These are phyloP conservation scores for Tetranychus urticae DNA, from an alignment of 1,140 invertebrate genomes.

Conservation along the genomic window DNA sequence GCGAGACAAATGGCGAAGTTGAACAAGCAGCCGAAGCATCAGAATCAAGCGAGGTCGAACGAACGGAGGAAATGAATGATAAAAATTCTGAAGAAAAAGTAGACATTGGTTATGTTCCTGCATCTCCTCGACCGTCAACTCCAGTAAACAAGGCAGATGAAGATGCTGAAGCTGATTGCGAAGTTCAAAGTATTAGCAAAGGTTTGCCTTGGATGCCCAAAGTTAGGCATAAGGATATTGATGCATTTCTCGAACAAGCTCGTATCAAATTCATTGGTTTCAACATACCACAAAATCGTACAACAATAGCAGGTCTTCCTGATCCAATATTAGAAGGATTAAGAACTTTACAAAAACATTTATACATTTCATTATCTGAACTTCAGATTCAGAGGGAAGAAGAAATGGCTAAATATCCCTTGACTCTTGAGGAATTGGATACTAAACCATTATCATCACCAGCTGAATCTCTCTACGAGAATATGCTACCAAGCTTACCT, in stretches of 20 bases:
- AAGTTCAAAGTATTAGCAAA: slow-evolving; percentile 9
- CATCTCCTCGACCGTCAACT: slow-evolving; percentile 13
- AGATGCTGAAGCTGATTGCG: slow-evolving; percentile 17
- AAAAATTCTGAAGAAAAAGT: slow-evolving; percentile 1
- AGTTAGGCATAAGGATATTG: slow-evolving; percentile 77
- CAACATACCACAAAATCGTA: slow-evolving; percentile 39
- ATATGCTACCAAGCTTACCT: slow-evolving; percentile 70
- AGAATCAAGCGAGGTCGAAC: slow-evolving; percentile 5
- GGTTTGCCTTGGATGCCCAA: slow-evolving; percentile 81
- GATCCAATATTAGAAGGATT: slow-evolving; percentile 86
- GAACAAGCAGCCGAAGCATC: slow-evolving; percentile 13
- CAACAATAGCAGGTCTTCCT: slow-evolving; percentile 64
- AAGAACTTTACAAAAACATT: slow-evolving; percentile 50
- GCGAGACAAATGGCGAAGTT: neutral
- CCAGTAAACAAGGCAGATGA: slow-evolving; percentile 15
- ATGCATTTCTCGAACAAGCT: slow-evolving; percentile 68
- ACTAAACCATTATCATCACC: slow-evolving; percentile 24
- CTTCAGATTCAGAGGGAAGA: slow-evolving; percentile 28
- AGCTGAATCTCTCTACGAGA: slow-evolving; percentile 66
- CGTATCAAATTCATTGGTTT: slow-evolving; percentile 87
- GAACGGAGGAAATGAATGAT: slow-evolving; percentile 6
- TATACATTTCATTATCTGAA: slow-evolving; percentile 26
- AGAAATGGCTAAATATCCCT: slow-evolving; percentile 25
- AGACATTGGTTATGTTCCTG: slow-evolving; percentile 8
- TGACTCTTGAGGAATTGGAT: slow-evolving; percentile 17